phyloP scores from a whole-genome alignment of 2,888 invertebrate genomes.

The Acholoe squamosa region DNA sequence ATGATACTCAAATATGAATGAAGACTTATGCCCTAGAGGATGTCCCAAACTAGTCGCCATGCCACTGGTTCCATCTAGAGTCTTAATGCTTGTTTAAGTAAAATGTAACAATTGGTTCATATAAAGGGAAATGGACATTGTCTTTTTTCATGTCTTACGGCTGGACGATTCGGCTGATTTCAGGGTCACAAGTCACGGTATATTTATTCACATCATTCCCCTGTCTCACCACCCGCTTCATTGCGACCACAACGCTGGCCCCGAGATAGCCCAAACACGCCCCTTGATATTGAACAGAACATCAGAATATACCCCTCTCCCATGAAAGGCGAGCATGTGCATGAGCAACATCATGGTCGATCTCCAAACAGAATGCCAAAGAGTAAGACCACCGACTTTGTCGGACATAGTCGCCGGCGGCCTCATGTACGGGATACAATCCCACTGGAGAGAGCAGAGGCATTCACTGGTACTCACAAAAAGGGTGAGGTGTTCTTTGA shows the following conservation, averaged over 20 bases:
- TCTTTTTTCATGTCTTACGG: not conserved
- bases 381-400: constrained; percentile 54
- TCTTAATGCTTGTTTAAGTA: no score
- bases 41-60: no score
- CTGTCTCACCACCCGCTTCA: not conserved
- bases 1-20: no score
- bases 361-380: constrained; percentile 31
- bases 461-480: not conserved
- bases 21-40: no score
- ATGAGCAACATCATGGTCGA: no score
- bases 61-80: no score
- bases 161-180: constrained; percentile 45
- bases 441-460: constrained; percentile 11
- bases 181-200: not conserved
- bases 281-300: constrained; percentile 25
- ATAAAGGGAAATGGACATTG: not conserved
- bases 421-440: constrained; percentile 23
- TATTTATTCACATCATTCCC: not conserved
- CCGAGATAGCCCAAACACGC: not conserved
- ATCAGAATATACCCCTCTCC: constrained; percentile 18
- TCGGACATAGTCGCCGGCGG: constrained; percentile 29
- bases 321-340: not conserved
- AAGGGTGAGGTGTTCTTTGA: not conserved
- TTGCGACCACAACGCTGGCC: not conserved
- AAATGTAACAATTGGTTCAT: not conserved